Base-by-base conservation (phyloP, 2,888 invertebrate genomes). In the Orthosia gothica region DNA sequence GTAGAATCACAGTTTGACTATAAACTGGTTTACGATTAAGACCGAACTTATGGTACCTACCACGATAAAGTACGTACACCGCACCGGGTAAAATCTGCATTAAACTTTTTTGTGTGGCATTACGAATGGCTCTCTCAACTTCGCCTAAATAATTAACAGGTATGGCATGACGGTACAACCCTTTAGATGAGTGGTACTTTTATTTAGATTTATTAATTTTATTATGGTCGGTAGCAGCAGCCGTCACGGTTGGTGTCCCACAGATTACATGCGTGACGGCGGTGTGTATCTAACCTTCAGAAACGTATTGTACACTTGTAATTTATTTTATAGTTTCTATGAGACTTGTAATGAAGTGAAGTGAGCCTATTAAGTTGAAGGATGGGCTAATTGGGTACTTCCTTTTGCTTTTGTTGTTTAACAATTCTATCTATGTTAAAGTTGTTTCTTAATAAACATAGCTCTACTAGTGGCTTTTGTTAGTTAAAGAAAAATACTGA, bases 241-340 rank as follows among this genome's bases (percentile, higher is more conserved):
- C 32, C 55, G 83, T 79, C 79, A 83, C 75, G 79, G 79, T 71
- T 75, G 83, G 26, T 54, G n/a, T 57, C 32, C 18, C 55, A 52
- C 58, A 63, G 20, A 76, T 64, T 75, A 62, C 47, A 50, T 72
- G 70, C 54, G 69, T 77, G 61, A 61, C 70, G 85, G 40, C 32
- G 54, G 26, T 63, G 26, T 54, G 61, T 70, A n/a, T n/a, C n/a
- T n/a, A 71, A 57, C 83, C 83, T 82, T 82, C 81, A 20, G n/a
- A 23, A 50, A 26, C 54, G 68, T 62, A 71, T 40, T 70, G 72
- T 77, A 69, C 55, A 61, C 72, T 55, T 47, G 32, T 81, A 40
- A 65, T 62, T 67, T 55, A 74, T 69, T 79, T 68, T 65, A 32
- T 61, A 66, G 57, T 63, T 70, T 75, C 55, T 70, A 57, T 40